A percentile compares a stretch with the other conserved stretches of the same genome.
Evolutionary conservation across 2,797 vertebrate species (phyloP).

Genomic region (Lepidocolaptes lacrymiger): DNA sequence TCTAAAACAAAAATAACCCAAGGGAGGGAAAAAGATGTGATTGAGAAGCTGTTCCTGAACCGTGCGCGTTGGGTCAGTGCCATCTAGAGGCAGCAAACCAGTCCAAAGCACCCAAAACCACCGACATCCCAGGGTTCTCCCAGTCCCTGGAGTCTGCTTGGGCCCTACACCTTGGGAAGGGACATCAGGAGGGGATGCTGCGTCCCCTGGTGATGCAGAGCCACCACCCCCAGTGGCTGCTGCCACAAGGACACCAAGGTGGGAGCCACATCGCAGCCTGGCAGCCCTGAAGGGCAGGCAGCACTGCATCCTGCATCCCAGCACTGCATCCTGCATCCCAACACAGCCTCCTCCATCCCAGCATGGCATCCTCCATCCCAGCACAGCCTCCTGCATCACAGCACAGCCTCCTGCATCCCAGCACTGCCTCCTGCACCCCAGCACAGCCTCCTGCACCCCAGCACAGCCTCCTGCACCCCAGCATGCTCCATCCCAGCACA

Average conservation of each 20-base stretch:
- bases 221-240: rapidly evolving
- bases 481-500: no score
- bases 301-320: not conserved
- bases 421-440: no score
- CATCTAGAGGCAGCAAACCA: constrained; percentile 61
- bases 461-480: no score
- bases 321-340: no score
- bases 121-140: rapidly evolving
- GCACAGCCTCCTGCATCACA: no score
- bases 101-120: not conserved
- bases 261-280: rapidly evolving
- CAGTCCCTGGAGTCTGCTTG: rapidly evolving
- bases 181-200: not conserved
- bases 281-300: not conserved
- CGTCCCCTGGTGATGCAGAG: not conserved
- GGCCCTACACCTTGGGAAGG: rapidly evolving
- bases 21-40: not conserved
- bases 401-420: no score
- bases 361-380: no score
- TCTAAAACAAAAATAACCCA: constrained; percentile 63
- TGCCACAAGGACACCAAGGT: rapidly evolving
- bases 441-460: no score
- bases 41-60: not conserved
- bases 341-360: no score
- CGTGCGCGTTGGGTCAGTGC: constrained; percentile 48